Evolutionary conservation across 2,113 vertebrate genomes (phyloP), one percentile per base, ranked within the genome.

Genomic region (Leptobrachium leishanense): DNA sequence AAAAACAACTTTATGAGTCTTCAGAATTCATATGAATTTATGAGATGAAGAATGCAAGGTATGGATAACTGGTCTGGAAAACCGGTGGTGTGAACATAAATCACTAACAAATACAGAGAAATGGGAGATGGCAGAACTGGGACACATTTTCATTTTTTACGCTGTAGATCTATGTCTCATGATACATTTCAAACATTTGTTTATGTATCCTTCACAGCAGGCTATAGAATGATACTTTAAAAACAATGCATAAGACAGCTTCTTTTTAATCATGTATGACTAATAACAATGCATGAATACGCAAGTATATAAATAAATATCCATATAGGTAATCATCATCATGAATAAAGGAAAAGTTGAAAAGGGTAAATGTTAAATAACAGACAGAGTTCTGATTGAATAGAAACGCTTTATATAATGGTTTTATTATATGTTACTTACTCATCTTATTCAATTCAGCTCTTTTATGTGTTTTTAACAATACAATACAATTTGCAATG

Each of bases 81-180:
- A 40, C 41, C 43, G 79, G 7, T 67, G 74, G 13, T 86, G 75
- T 82, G 66, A 87, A 83, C 10, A 8, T 5, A 9, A 78, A 71
- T 78, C 43, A 77, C 64, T 59, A 59, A 69, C 6, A 41, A 81
- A 75, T 43, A 67, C 20, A 15, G 5, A 75, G 72, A 53, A 71
- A 0, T 41, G 39, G 15, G 9, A 12, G 53, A 68, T 11, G 83
- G 70, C 15, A 84, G 76, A 85, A 76, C n/a, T 15, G 79, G 2
- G 40, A 63, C 31, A 70, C 2, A 81, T 83, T 43, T 0, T 2
- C 20, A n/a, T 0, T 70, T 55, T 59, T 53, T 63, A 40, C 72
- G 88, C 86, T 84, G 76, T 84, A 86, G 69, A 46, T 39, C 41
- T 83, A 62, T 76, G 2, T 10, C 20, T 83, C 78, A 73, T 83